Percentiles rank a stretch among this genome's conserved stretches.
Evolutionary conservation across 2,888 invertebrate species (phyloP).

Genomic region (Cheilosia urbana): DNA sequence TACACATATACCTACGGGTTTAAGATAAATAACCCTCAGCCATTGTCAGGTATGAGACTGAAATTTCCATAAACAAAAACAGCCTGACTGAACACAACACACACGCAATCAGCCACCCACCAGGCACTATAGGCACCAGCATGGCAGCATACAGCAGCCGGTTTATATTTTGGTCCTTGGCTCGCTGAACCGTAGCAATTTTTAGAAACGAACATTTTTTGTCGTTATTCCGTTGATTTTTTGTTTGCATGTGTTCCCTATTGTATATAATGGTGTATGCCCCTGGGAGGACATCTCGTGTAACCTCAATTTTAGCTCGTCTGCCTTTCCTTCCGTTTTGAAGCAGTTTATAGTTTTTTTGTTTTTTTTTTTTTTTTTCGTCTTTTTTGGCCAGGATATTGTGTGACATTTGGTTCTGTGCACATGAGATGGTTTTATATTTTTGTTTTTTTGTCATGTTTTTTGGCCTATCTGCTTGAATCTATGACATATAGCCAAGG

Average conservation of each 20-base stretch:
- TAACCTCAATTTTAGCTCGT: slow-evolving; percentile 52
- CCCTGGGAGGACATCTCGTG: slow-evolving; percentile 30
- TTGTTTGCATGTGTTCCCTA: slow-evolving; percentile 8
- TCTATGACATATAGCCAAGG: slow-evolving; percentile 48
- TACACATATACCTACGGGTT: slow-evolving; percentile 1
- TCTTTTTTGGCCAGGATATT: slow-evolving; percentile 4
- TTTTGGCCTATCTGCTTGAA: slow-evolving; percentile 22
- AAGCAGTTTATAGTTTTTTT: background rate
- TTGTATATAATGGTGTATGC: slow-evolving; percentile 3
- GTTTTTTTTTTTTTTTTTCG: background rate
- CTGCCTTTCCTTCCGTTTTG: slow-evolving; percentile 59
- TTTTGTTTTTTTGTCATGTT: background rate
- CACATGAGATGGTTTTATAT: slow-evolving; percentile 39
- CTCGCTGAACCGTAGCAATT: slow-evolving; percentile 40
- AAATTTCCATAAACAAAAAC: slow-evolving; percentile 42
- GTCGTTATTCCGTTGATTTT: slow-evolving; percentile 10
- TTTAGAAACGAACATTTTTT: slow-evolving; percentile 38
- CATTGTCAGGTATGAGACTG: slow-evolving; percentile 56
- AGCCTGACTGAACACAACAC: background rate
- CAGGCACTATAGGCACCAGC: background rate
- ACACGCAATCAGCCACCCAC: background rate
- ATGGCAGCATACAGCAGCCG: slow-evolving; percentile 1
- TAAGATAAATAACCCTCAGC: slow-evolving; percentile 46
- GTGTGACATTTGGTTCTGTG: slow-evolving; percentile 55
- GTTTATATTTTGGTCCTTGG: slow-evolving; percentile 19